Evolutionary conservation across 2,113 vertebrate genomes (phyloP), one percentile per base, ranked within the genome.

Genomic region (Micromys minutus): DNA sequence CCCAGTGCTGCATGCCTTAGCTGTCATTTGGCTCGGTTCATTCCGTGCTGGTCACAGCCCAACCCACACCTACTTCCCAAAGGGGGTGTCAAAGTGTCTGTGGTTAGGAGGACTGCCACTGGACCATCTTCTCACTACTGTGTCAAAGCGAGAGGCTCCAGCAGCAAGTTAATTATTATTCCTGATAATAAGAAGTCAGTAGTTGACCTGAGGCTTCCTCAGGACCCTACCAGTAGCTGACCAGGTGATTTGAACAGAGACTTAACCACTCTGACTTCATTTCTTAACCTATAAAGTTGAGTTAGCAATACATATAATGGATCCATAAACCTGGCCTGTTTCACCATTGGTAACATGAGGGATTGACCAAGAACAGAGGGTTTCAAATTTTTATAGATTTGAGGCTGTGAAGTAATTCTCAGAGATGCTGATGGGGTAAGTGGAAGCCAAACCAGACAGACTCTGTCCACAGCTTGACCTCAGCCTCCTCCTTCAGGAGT

Each of bases 281-380:
- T 29, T 79, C 42, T 42, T 34, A 16, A 5, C 21, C 47, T 57
- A 13, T 55, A 36, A 85, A 55, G 34, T 75, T 24, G n/a, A 45
- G 31, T 42, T 34, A 67, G 72, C 47, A 2, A 17, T 29, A 7
- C 42, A 0, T n/a, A 3, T 11, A 50, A 16, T 17, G 0, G 9
- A 12, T 50, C 50, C 16, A 0, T 57, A 4, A 74, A 24, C 12
- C 0, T 5, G 52, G 12, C 71, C 81, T 42, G 21, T 22, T 39
- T 81, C 52, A 39, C 59, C 52, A 0, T 12, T 7, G 22, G 13
- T 26, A 10, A 15, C 2, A 0, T 1, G 26, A 50, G 36, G 7
- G 5, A 21, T 19, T 42, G 50, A n/a, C 72, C 84, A 55, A 24
- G 39, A 50, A 36, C 12, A 1, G 65, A 10, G 34, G 57, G 21